phyloP scores from a whole-genome alignment of 2,113 vertebrate genomes.

The Mustela lutreola region DNA sequence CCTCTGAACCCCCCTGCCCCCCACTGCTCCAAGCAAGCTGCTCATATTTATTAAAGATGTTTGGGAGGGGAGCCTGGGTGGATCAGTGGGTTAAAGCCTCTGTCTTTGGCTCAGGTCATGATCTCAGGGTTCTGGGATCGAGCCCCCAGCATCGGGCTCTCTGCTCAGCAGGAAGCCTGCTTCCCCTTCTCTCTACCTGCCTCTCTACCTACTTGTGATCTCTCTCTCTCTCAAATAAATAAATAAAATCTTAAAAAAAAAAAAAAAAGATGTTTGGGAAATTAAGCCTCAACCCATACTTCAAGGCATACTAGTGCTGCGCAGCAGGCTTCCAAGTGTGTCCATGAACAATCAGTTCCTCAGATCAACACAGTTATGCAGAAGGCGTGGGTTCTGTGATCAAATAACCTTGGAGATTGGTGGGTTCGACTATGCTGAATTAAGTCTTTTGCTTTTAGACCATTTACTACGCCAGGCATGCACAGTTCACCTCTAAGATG shows the following conservation, averaged over 20 bases:
- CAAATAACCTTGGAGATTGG: not conserved
- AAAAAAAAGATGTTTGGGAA: not conserved
- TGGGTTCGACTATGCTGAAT: not conserved
- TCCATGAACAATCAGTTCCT: not conserved
- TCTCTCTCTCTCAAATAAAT: too few relatives aligned
- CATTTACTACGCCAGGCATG: not conserved
- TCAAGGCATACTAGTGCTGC: not conserved
- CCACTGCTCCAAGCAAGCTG: not conserved
- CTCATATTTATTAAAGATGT: not conserved
- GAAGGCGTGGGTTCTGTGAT: not conserved
- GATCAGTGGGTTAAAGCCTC: too few relatives aligned
- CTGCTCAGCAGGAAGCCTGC: too few relatives aligned
- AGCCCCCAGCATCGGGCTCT: too few relatives aligned
- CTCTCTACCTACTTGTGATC: too few relatives aligned
- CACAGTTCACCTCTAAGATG: not conserved
- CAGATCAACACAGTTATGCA: not conserved
- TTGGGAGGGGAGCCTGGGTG: not conserved
- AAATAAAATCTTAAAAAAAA: too few relatives aligned
- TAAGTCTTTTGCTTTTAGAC: not conserved
- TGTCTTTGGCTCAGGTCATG: too few relatives aligned
- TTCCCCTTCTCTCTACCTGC: too few relatives aligned
- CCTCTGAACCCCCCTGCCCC: rapidly evolving
- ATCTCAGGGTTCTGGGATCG: too few relatives aligned
- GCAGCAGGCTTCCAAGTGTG: not conserved
- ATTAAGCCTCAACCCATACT: not conserved